A percentile compares a stretch with the other conserved stretches of the same genome.
These are phyloP conservation scores for Philhelius pedissequus DNA, from an alignment of 2,888 invertebrate species.

Conservation along the genomic window DNA sequence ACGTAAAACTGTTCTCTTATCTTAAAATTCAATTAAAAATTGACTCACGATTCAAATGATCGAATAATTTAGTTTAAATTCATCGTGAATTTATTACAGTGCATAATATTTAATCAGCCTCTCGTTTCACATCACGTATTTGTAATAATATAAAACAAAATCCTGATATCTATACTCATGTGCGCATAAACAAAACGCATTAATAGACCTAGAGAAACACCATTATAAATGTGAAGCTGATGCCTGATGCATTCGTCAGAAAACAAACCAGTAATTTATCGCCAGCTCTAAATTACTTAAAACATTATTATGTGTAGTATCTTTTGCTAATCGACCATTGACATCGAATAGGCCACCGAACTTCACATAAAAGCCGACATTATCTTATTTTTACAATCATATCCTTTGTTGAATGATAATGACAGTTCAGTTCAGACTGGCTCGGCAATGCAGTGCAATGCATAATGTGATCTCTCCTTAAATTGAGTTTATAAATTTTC, in stretches of 20 bases:
- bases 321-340: conserved; percentile 53
- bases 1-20: neutral
- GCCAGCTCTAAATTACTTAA: conserved; percentile 22
- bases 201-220: conserved; percentile 1
- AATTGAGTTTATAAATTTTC: neutral
- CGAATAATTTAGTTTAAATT: conserved; percentile 55
- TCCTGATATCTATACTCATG: neutral
- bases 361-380: conserved; percentile 17
- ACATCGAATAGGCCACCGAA: conserved; percentile 12
- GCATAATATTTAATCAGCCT: neutral
- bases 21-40: conserved; percentile 36
- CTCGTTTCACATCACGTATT: conserved; percentile 56
- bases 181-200: conserved; percentile 22
- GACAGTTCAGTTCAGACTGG: neutral
- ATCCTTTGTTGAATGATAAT: conserved; percentile 41
- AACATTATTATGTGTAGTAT: neutral
- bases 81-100: conserved; percentile 13
- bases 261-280: conserved; percentile 40
- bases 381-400: conserved; percentile 24
- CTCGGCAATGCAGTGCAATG: neutral
- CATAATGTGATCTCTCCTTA: conserved; percentile 16
- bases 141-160: conserved; percentile 41
- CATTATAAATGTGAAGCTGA: conserved; percentile 11
- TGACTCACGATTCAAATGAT: conserved; percentile 52
- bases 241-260: neutral